phyloP scores from a whole-genome alignment of 1,140 invertebrate genomes.

The Tribolium castaneum region DNA sequence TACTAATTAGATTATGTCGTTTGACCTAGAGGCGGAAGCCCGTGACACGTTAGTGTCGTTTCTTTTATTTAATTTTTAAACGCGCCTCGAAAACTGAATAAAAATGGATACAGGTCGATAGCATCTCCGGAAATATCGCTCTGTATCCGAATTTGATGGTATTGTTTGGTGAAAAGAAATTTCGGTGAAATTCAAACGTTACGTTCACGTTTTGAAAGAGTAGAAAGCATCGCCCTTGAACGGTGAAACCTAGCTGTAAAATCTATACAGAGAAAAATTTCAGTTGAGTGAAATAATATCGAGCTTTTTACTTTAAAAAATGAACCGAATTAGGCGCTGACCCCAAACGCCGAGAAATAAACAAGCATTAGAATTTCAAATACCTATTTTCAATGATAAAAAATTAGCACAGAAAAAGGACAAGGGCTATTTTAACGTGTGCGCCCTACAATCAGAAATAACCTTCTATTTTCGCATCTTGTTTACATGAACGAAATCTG shows the following conservation, averaged over 20 bases:
- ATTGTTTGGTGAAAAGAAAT: conserved; percentile 14
- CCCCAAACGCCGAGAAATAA: not conserved
- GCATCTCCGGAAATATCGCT: not conserved
- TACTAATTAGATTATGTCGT: conserved; percentile 34
- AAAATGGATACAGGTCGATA: not conserved
- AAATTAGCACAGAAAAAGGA: not conserved
- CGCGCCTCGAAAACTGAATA: not conserved
- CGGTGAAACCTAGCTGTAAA: conserved; percentile 6
- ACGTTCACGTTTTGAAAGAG: conserved; percentile 23
- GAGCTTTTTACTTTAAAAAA: not conserved
- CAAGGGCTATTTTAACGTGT: conserved; percentile 26
- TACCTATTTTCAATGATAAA: not conserved
- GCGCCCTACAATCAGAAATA: conserved; percentile 11
- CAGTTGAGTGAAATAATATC: too few species aligned
- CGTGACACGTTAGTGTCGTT: not conserved
- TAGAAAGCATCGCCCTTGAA: conserved; percentile 33
- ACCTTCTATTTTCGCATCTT: conserved; percentile 3
- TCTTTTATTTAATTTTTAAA: not conserved
- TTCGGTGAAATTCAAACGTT: conserved; percentile 20
- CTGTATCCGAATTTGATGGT: not conserved
- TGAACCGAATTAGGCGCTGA: not conserved
- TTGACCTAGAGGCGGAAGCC: conserved; percentile 29
- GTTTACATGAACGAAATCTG: conserved; percentile 14
- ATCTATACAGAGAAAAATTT: not conserved
- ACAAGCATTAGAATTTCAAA: not conserved